Conservation (phyloP, 2,797 vertebrate genomes). For the Sternarchorhynchus goeldii region DNA sequence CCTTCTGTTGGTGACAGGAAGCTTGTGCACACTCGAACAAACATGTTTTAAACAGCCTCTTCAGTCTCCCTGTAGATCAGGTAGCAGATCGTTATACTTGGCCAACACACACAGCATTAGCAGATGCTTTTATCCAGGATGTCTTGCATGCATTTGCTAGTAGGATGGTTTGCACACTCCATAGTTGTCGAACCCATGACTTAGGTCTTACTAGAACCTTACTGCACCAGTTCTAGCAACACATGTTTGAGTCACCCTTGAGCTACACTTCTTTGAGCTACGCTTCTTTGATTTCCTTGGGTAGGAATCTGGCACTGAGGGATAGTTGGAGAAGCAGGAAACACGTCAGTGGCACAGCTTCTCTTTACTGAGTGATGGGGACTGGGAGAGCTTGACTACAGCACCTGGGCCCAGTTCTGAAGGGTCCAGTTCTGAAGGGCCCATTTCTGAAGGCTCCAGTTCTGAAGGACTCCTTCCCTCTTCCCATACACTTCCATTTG, state of each 20-base stretch:
- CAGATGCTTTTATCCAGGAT: no score
- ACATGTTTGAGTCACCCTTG: no score
- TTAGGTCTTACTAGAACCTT: no score
- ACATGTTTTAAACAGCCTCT: not conserved
- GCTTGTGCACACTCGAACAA: not conserved
- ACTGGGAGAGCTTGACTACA: not conserved
- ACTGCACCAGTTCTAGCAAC: no score
- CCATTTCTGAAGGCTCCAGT: no score
- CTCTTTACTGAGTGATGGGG: not conserved
- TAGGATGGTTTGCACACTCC: not conserved
- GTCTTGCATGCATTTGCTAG: no score
- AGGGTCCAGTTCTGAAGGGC: not conserved
- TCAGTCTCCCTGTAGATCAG: not conserved
- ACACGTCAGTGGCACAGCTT: not conserved
- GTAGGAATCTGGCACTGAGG: slow-evolving; percentile 3
- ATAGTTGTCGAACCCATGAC: not conserved
- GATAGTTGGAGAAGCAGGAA: not conserved
- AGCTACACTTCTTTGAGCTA: no score
- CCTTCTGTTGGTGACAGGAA: no score
- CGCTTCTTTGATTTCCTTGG: not conserved
- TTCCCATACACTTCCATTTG: not conserved
- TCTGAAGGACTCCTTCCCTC: not conserved
- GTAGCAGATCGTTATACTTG: no score
- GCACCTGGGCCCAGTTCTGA: not conserved
- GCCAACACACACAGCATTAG: not conserved